Base-by-base conservation (phyloP, 2,888 invertebrate genomes). In the Bugulina stolonifera region DNA sequence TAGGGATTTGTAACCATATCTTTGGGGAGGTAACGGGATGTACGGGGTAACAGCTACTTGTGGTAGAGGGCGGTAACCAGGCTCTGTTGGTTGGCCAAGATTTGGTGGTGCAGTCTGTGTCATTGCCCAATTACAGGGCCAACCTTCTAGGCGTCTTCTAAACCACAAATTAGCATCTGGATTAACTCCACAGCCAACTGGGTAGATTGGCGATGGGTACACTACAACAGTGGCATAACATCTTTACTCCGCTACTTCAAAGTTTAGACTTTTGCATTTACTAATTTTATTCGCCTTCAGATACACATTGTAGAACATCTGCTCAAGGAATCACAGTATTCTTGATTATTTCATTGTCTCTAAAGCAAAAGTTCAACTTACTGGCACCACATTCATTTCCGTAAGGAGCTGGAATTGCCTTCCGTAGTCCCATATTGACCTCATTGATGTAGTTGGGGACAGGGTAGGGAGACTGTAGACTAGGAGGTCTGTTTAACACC, bases 381-480 rank as follows among this genome's bases (percentile, higher is more conserved):
- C 57, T 23, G 23, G 23, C 27, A 64, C 32, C 14, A 64, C 27
- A 64, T 29, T 32, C 27, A 32, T 25, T 64, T 25, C 64, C 64
- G n/a, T 64, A 25, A 14, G 64, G 64, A 2, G 64, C 64, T 2
- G 64, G 64, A 32, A 64, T 32, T 14, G 64, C 64, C 5, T 2
- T 32, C 27, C 64, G 22, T 32, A 14, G 22, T 32, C 64, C 64
- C 32, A 32, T 14, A 32, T 27, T 64, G 25, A 64, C 32, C 32
- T 64, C 32, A 32, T 64, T 64, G 64, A 64, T 64, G 64, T 64
- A 64, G 32, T 32, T 5, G 5, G 64, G 64, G 3, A 64, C 22
- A 64, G 64, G 32, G 34, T 32, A 64, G n/a, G 64, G 64, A 14
- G 64, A 64, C 32, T 64, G 22, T 27, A 64, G 64, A 64, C 22